Conservation (phyloP, 2,797 vertebrate species). For the Rhinella marina region DNA sequence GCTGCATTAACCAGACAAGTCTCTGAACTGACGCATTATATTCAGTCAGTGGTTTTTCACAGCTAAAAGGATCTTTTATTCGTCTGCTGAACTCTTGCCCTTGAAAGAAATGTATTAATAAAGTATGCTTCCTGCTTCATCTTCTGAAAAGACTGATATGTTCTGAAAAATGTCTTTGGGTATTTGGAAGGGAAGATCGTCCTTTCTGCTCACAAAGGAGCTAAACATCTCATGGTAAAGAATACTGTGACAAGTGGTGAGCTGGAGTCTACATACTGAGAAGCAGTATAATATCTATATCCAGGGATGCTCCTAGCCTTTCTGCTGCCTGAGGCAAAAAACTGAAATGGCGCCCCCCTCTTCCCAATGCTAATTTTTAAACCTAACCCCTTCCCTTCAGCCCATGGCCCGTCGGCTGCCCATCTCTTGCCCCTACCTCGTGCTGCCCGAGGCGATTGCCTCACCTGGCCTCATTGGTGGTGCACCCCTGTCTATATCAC, state of each 20-base stretch:
- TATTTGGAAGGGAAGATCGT: neutral
- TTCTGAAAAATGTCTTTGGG: neutral
- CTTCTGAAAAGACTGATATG: neutral
- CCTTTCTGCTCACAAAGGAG: neutral
- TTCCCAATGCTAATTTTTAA: no score
- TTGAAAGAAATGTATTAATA: conserved; percentile 27
- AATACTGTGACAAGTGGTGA: neutral
- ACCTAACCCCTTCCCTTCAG: no score
- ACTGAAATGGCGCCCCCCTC: no score
- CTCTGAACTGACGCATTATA: neutral
- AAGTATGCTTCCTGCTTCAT: conserved; percentile 30
- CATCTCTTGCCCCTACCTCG: no score
- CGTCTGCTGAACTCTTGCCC: conserved; percentile 29
- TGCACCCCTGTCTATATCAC: no score
- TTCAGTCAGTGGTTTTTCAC: conserved; percentile 11
- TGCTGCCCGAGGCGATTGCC: no score
- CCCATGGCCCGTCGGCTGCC: no score
- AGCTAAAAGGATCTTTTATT: conserved; percentile 25
- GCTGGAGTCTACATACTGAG: neutral
- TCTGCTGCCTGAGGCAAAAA: no score
- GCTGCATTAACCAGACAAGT: neutral
- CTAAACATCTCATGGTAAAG: neutral
- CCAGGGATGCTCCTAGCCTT: no score
- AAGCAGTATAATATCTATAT: neutral
- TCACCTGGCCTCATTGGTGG: no score